phyloP scores from a whole-genome alignment of 2,797 vertebrate genomes.

The Scolopax rusticola region DNA sequence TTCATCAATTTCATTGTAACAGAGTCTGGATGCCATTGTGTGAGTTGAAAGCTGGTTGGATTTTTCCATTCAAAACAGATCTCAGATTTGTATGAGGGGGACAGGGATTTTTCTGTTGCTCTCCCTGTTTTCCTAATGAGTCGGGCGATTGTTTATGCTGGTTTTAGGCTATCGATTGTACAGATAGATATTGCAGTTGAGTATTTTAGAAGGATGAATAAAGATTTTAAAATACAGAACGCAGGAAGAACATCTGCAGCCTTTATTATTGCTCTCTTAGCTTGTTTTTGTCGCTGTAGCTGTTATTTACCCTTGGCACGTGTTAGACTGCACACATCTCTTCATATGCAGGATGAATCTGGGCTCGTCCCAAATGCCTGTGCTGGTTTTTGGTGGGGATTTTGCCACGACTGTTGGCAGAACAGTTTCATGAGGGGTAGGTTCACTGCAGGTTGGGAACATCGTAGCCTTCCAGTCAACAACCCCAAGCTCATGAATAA shows the following conservation, averaged over 20 bases:
- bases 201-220: not conserved
- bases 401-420: not conserved
- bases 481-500: not conserved
- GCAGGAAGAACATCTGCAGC: not conserved
- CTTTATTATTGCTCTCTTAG: not conserved
- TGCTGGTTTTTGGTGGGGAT: not conserved
- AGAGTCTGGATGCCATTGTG: not conserved
- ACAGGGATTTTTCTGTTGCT: not conserved
- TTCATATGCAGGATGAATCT: fast-evolving
- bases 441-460: not conserved
- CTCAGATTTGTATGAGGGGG: not conserved
- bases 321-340: not conserved
- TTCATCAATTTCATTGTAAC: not conserved
- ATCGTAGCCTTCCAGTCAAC: too few relatives aligned
- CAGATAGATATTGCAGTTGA: not conserved
- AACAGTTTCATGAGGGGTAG: fast-evolving
- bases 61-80: constrained; percentile 43
- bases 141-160: not conserved
- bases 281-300: not conserved
- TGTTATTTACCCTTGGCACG: not conserved
- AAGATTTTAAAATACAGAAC: not conserved
- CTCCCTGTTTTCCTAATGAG: not conserved
- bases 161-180: not conserved
- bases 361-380: not conserved
- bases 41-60: not conserved